Evolutionary conservation across 2,888 invertebrate species (phyloP).

Genomic region (Hylaea fasciaria): DNA sequence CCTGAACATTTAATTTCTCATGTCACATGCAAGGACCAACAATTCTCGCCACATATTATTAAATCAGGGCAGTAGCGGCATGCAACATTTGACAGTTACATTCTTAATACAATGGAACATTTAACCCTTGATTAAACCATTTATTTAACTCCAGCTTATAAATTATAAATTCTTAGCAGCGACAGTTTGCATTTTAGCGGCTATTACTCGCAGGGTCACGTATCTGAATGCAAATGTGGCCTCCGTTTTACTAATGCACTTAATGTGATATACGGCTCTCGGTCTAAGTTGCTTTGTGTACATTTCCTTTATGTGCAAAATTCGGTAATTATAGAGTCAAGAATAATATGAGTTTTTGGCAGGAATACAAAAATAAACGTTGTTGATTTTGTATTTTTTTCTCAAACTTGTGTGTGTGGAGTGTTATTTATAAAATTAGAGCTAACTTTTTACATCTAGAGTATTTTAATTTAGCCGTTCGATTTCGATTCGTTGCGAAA

Average conservation of each 20-base stretch:
- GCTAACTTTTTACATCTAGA: background rate
- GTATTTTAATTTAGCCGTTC: conserved; percentile 4
- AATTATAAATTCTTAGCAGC: no score
- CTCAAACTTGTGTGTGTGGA: no score
- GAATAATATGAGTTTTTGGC: no score
- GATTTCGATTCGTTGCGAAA: conserved; percentile 7
- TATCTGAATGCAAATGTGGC: conserved; percentile 23
- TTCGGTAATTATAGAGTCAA: no score
- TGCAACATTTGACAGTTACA: background rate
- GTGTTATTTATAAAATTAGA: no score
- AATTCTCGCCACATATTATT: no score
- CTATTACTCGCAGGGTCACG: conserved; percentile 14
- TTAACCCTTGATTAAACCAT: background rate
- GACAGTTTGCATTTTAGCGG: conserved; percentile 25
- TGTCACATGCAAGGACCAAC: no score
- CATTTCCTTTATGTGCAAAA: background rate
- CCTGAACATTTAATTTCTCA: no score
- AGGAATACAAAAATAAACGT: no score
- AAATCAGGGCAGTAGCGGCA: no score
- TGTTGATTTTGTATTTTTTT: no score
- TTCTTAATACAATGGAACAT: background rate
- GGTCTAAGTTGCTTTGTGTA: conserved; percentile 4
- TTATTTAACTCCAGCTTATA: background rate
- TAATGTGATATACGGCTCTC: conserved; percentile 16
- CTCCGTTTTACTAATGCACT: conserved; percentile 25